These are phyloP conservation scores for Zenarchopterus dispar DNA, from an alignment of 2,797 vertebrate genomes.

Conservation along the genomic window DNA sequence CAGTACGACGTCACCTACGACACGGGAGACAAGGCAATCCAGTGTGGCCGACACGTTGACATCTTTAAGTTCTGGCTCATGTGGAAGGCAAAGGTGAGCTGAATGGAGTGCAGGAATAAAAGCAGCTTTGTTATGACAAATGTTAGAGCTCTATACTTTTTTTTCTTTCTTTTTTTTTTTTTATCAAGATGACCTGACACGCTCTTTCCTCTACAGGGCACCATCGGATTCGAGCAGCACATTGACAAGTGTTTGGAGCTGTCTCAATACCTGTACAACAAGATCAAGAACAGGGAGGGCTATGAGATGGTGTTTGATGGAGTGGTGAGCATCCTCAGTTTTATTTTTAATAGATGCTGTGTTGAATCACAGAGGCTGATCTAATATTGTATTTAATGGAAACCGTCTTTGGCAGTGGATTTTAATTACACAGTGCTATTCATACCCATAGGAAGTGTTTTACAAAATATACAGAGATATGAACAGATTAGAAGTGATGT, in stretches of 20 bases:
- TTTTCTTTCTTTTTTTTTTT: background rate
- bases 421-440: too few relatives aligned
- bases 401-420: too few relatives aligned
- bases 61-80: slow-evolving; percentile 99
- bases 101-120: background rate
- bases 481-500: background rate
- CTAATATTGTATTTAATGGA: too few relatives aligned
- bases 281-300: slow-evolving; percentile 96
- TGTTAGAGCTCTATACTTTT: background rate
- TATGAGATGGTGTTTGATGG: slow-evolving; percentile 98
- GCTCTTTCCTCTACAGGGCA: slow-evolving; percentile 83
- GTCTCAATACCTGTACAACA: slow-evolving; percentile 95
- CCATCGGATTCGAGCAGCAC: slow-evolving; percentile 96
- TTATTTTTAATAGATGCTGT: background rate
- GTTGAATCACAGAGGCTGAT: too few relatives aligned
- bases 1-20: slow-evolving; percentile 97
- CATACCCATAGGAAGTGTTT: too few relatives aligned
- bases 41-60: slow-evolving; percentile 97
- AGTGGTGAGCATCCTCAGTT: slow-evolving; percentile 82
- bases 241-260: slow-evolving; percentile 97
- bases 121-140: accelerated
- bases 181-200: background rate
- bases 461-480: too few relatives aligned
- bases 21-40: slow-evolving; percentile 97
- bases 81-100: slow-evolving; percentile 91